Evolutionary conservation across 2,888 invertebrate genomes (phyloP), one percentile per base, ranked within the genome.

Genomic region (Drosophila barbarae): DNA sequence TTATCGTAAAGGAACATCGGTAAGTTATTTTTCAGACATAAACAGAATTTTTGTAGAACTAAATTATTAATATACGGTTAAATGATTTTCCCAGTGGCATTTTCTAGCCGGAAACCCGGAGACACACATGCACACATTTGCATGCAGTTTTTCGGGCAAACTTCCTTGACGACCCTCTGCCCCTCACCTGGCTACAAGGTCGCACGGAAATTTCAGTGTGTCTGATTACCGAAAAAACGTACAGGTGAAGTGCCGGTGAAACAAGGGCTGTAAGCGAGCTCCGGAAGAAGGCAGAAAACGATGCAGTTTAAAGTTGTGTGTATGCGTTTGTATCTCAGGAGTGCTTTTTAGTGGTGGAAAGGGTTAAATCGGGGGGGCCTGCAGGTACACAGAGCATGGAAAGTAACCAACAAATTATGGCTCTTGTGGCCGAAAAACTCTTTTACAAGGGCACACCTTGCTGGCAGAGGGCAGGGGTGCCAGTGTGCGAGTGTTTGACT

Each of bases 351-450:
- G 59, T 46, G 69, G 53, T 36, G 50, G 69, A 51, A 28, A 38
- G 32, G 54, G 21, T 30, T 38, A 9, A 9, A 34, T 23, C 26
- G 38, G 35, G 10, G 7, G 5, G 12, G 21, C 12, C 32, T 6
- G 32, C 7, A 7, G 18, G n/a, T 39, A 32, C 42, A 60, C 60
- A 35, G 34, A 35, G 15, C 60, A 60, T 74, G 74, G 84, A 78
- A 77, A 77, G 78, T 84, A 84, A 81, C 81, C 84, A 73, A 77
- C 73, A 83, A 84, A 84, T 84, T 75, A 84, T 71, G 73, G 75
- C 77, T 73, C 73, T 72, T 79, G 79, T 76, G 84, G 82, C 76
- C 74, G 46, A 47, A 76, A 78, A 78, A 61, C 58, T 68, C 55
- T 72, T 84, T 74, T 56, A 50, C 69, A 69, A 72, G 64, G 32